Percentiles rank a stretch among this genome's conserved stretches.
phyloP scores from a whole-genome alignment of 2,113 vertebrate genomes.

The Euleptes europaea region DNA sequence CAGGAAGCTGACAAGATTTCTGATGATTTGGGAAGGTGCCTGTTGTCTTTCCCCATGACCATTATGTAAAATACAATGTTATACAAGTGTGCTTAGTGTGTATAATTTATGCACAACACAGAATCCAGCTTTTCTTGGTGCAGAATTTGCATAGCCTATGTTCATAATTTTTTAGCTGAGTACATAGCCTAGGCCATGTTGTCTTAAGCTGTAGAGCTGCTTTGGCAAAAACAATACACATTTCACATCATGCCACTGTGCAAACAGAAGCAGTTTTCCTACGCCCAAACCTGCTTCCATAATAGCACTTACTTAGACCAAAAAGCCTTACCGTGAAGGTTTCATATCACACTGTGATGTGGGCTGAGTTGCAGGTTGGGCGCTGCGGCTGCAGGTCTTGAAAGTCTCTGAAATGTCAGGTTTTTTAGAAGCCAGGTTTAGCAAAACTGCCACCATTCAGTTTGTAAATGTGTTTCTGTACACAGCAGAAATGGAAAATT shows the following conservation, averaged over 20 bases:
- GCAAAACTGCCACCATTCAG: neutral
- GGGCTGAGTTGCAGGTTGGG: neutral
- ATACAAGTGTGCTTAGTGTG: neutral
- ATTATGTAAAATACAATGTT: neutral
- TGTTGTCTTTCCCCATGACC: neutral
- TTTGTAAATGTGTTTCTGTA: neutral
- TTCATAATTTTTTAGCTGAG: neutral
- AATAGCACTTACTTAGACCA: neutral
- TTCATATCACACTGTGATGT: neutral
- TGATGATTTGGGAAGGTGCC: neutral
- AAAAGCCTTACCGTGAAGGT: neutral
- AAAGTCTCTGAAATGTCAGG: neutral
- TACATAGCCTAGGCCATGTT: neutral
- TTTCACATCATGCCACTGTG: neutral
- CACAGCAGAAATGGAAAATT: neutral
- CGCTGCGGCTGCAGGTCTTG: neutral
- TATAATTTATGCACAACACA: neutral
- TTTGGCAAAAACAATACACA: neutral
- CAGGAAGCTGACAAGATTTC: neutral
- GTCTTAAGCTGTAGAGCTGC: neutral
- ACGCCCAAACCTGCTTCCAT: neutral
- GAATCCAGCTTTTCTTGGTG: neutral
- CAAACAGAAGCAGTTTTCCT: neutral
- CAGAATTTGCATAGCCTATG: neutral
- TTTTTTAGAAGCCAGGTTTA: neutral